Evolutionary conservation across 2,113 vertebrate genomes (phyloP).

Genomic region (Desmodus rotundus): DNA sequence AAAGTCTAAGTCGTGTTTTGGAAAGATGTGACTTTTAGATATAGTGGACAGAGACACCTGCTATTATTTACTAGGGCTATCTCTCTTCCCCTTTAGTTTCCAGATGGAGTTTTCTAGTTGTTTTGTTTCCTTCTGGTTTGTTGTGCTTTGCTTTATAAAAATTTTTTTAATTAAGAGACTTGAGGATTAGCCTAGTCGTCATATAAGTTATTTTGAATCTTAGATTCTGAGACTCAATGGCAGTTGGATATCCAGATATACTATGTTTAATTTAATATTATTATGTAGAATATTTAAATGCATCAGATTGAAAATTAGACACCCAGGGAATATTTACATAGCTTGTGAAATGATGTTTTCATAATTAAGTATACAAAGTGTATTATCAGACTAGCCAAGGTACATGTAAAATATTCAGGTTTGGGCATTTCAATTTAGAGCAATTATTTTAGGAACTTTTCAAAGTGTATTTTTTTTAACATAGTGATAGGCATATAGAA

Average conservation of each 20-base stretch:
- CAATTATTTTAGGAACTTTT: conserved; percentile 22
- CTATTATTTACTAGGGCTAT: background rate
- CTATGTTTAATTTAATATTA: background rate
- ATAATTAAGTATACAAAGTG: background rate
- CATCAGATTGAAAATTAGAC: background rate
- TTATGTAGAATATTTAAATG: background rate
- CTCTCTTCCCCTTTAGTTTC: background rate
- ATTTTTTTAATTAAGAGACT: background rate
- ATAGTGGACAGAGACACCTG: background rate
- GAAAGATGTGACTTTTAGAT: background rate
- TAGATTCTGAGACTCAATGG: background rate
- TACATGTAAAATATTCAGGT: background rate
- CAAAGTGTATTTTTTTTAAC: background rate
- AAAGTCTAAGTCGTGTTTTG: background rate
- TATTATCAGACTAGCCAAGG: background rate
- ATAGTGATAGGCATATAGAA: background rate
- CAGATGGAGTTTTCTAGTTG: background rate
- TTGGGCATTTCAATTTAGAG: conserved; percentile 15
- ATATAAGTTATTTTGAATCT: conserved; percentile 36
- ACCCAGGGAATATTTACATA: background rate
- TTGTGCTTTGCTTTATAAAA: conserved; percentile 34
- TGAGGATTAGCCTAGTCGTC: background rate
- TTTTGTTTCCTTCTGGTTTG: conserved; percentile 28
- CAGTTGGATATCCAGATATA: background rate
- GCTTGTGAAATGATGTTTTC: background rate